Evolutionary conservation across 1,140 invertebrate species (phyloP), one percentile per base, ranked within the genome.

Genomic region (Formica exsecta): DNA sequence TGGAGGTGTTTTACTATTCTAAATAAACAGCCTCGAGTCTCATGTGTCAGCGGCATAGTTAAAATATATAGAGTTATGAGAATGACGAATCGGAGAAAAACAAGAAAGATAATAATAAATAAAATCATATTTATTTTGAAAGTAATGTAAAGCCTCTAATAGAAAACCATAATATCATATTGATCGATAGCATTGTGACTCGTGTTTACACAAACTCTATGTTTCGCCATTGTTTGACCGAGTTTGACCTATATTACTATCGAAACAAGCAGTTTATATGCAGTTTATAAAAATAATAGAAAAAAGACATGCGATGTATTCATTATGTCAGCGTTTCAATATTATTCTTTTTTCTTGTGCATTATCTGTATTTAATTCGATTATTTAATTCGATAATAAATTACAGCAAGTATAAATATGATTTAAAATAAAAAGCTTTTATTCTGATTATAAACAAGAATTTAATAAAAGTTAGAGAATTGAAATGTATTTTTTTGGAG

Each of bases 181-280:
- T 62, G n/a, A 19, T 62, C 22, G 38, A 62, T 62, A 16, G 29
- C 38, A 32, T 25, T 3, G 62, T 0, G 25, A 11, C 19, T 13
- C 4, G 59, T 66, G 32, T 79, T 76, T 76, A 29, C 2, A 29
- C 16, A 73, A 73, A 54, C 41, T 62, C 22, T 3, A 62, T 44
- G 9, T 76, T 61, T 76, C 29, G 16, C 4, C 2, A 25, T 29
- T 51, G 29, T 79, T 79, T 79, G 25, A 22, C 4, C 48, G 32
- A 79, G 62, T 13, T 79, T 66, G 29, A 79, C 44, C 76, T 32
- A 54, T 66, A 79, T 66, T 44, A 38, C 13, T 38, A 13, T 59
- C 22, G 16, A 68, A 79, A 79, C n/a, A 54, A 66, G 36, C 29
- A 77, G 29, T 5, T 79, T 51, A 13, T 51, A 54, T 13, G 9